Percentiles rank a stretch among this genome's conserved stretches.
phyloP scores from a whole-genome alignment of 2,797 vertebrate species.

The Catamblyrhynchus diadema region DNA sequence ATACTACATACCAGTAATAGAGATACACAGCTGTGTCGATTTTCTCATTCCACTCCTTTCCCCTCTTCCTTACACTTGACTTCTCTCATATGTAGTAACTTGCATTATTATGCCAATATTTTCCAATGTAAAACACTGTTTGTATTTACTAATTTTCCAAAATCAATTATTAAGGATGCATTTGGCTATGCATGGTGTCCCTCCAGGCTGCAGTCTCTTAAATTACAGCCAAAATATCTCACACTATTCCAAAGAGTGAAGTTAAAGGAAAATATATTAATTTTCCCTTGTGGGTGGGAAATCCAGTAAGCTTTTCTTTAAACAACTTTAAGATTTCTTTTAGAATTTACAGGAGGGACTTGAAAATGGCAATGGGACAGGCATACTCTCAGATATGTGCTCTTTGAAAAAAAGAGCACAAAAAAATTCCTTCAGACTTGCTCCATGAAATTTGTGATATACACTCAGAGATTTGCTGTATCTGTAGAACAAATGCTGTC shows the following conservation, averaged over 20 bases:
- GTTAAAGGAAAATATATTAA: background rate
- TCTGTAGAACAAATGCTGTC: background rate
- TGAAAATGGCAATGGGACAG: background rate
- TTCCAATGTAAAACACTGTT: background rate
- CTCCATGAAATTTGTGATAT: background rate
- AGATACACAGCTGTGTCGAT: background rate
- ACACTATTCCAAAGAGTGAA: background rate
- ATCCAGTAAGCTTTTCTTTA: background rate
- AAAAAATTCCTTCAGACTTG: background rate
- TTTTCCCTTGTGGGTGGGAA: background rate
- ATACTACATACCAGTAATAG: background rate
- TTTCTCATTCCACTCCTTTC: background rate
- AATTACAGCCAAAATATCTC: background rate
- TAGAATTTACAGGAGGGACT: background rate
- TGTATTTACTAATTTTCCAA: background rate
- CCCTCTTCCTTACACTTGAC: background rate
- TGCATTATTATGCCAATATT: background rate
- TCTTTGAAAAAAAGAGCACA: background rate
- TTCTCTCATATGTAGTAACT: background rate
- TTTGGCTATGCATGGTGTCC: background rate
- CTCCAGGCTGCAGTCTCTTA: background rate
- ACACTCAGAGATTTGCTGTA: background rate
- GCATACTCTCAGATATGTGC: background rate
- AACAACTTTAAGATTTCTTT: background rate
- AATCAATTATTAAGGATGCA: constrained; percentile 3